Percentiles rank a stretch among this genome's conserved stretches.
phyloP scores from a whole-genome alignment of 2,888 invertebrate genomes.

The Erebia ligea region DNA sequence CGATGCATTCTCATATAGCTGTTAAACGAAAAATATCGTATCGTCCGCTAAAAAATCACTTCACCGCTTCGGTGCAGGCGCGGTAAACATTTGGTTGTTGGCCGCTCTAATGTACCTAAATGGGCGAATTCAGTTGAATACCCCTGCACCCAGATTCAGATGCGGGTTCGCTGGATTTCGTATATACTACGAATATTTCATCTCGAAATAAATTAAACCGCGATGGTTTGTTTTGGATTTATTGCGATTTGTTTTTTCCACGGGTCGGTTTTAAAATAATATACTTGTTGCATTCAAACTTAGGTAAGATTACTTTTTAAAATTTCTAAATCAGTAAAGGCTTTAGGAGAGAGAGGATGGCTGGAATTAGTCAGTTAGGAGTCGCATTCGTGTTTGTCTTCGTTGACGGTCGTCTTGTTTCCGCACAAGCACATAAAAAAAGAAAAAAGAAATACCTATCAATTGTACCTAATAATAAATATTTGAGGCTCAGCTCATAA shows the following conservation, averaged over 20 bases:
- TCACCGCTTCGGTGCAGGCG: constrained; percentile 33
- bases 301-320: not conserved
- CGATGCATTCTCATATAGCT: not conserved
- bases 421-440: no score
- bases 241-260: constrained; percentile 16
- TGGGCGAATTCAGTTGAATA: constrained; percentile 35
- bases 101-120: constrained; percentile 39
- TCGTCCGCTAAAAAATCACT: constrained; percentile 17
- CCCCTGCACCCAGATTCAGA: constrained; percentile 27
- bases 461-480: no score
- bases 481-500: no score
- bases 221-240: constrained; percentile 29
- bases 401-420: no score
- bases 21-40: not conserved
- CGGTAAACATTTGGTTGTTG: constrained; percentile 40
- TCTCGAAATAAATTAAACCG: constrained; percentile 29
- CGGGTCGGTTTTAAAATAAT: not conserved
- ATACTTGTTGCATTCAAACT: no score
- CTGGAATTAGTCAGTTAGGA: no score
- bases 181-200: constrained; percentile 30
- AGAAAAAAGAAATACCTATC: no score
- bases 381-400: no score
- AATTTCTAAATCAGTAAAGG: not conserved
- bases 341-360: not conserved
- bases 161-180: constrained; percentile 24